These are phyloP conservation scores for Teinopalpus imperialis DNA, from an alignment of 2,888 invertebrate genomes.

Conservation along the genomic window DNA sequence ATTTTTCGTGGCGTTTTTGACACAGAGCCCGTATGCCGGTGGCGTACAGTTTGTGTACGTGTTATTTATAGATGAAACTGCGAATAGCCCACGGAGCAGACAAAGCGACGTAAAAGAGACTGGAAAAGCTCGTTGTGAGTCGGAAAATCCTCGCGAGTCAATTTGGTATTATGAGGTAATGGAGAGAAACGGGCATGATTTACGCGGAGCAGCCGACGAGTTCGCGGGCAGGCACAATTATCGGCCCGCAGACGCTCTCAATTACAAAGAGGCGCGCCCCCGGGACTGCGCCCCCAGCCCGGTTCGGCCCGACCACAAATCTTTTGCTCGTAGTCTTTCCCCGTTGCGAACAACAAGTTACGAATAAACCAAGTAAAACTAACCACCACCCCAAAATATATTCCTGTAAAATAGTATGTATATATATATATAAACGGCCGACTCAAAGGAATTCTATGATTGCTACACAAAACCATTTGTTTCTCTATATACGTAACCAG, in stretches of 20 bases:
- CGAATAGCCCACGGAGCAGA: constrained; percentile 36
- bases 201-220: constrained; percentile 54
- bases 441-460: neutral
- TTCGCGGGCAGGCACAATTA: constrained; percentile 75
- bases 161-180: constrained; percentile 79
- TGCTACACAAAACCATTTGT: neutral
- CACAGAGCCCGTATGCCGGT: constrained; percentile 16
- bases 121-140: constrained; percentile 38
- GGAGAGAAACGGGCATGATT: constrained; percentile 80
- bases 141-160: constrained; percentile 69
- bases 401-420: neutral
- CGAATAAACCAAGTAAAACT: constrained; percentile 15
- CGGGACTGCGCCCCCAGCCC: constrained; percentile 68
- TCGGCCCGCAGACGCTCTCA: constrained; percentile 81
- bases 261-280: constrained; percentile 78
- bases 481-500: neutral
- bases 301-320: constrained; percentile 66
- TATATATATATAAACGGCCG: neutral
- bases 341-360: constrained; percentile 41
- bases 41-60: constrained; percentile 18
- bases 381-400: constrained; percentile 3
- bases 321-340: constrained; percentile 65
- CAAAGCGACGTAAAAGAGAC: constrained; percentile 32
- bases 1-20: constrained; percentile 19
- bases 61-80: constrained; percentile 25